phyloP scores from a whole-genome alignment of 2,113 vertebrate genomes.

The Lagopus leucura region DNA sequence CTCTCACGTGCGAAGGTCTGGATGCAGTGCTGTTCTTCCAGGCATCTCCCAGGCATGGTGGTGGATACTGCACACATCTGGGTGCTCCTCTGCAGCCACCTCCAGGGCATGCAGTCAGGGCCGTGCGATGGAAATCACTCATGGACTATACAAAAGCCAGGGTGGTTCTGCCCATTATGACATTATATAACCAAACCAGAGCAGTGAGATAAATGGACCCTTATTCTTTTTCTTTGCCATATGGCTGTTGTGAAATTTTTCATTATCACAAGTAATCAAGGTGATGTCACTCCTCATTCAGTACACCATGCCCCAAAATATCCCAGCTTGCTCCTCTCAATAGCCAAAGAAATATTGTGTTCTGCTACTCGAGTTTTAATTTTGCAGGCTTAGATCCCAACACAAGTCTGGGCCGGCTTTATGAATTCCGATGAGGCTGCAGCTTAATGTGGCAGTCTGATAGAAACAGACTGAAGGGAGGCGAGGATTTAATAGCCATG shows the following conservation, averaged over 20 bases:
- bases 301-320: neutral
- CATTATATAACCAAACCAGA: neutral
- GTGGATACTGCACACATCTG: no score
- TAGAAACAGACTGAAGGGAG: neutral
- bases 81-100: neutral
- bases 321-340: neutral
- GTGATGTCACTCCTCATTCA: neutral
- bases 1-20: neutral
- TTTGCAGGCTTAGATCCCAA: neutral
- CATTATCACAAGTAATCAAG: neutral
- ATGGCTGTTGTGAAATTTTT: neutral
- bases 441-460: neutral
- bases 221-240: neutral
- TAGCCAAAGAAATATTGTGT: neutral
- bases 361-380: neutral
- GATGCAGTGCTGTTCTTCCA: neutral
- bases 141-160: neutral
- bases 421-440: constrained; percentile 9
- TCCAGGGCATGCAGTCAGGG: neutral
- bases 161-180: neutral
- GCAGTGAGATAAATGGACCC: neutral
- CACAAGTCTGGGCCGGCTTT: neutral
- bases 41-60: neutral
- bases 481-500: neutral
- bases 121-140: neutral